Percentiles rank a stretch among this genome's conserved stretches.
Conservation (phyloP, 1,140 invertebrate species). For the Coenobita brevimanus region DNA sequence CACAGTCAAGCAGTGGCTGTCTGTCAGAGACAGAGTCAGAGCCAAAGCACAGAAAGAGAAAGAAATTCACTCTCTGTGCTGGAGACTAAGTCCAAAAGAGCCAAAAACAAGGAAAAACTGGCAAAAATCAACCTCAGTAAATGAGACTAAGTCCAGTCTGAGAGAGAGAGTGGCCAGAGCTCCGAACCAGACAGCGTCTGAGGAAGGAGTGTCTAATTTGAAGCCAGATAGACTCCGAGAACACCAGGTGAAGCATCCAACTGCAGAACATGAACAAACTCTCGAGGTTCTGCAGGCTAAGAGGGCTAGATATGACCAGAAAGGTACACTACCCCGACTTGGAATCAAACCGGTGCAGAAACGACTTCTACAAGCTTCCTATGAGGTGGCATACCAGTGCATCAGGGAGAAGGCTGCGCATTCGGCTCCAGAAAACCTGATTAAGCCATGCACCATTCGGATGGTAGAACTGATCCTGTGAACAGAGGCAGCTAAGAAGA, state of each 20-base stretch:
- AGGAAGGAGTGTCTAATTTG: too few species aligned
- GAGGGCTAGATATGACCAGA: slow-evolving; percentile 7
- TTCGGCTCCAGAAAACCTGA: slow-evolving; percentile 9
- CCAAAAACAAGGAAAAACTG: too few species aligned
- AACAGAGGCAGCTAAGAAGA: slow-evolving; percentile 38
- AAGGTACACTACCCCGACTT: slow-evolving; percentile 11
- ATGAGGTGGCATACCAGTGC: slow-evolving; percentile 28
- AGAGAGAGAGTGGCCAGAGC: too few species aligned
- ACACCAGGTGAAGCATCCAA: slow-evolving; percentile 3
- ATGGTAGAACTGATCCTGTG: slow-evolving; percentile 26
- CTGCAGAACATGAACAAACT: not conserved
- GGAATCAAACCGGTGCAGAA: not conserved
- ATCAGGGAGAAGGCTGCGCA: slow-evolving; percentile 30
- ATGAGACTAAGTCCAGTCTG: too few species aligned
- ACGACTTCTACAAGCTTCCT: not conserved
- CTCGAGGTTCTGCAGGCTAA: not conserved
- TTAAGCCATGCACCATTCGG: slow-evolving; percentile 21
- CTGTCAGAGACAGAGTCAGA: too few species aligned
- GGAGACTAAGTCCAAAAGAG: too few species aligned
- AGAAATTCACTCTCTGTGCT: too few species aligned
- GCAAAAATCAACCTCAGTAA: too few species aligned
- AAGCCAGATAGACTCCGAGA: slow-evolving; percentile 24
- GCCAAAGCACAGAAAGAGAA: too few species aligned
- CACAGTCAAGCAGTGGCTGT: too few species aligned
- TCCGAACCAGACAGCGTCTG: too few species aligned